Evolutionary conservation across 2,113 vertebrate genomes (phyloP).

Genomic region (Passer montanus): DNA sequence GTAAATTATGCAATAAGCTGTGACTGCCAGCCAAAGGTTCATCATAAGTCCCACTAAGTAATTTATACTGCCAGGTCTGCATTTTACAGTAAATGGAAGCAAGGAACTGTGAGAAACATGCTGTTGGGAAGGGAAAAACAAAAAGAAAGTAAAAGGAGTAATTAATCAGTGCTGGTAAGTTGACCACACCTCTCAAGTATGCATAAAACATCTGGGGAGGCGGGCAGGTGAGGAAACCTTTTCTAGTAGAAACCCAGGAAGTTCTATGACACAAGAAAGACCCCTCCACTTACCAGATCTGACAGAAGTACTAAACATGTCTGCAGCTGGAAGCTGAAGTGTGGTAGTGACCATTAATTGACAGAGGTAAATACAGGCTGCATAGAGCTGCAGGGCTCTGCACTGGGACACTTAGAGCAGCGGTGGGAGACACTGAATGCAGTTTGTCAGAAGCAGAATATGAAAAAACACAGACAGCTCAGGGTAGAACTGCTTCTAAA

Average conservation of each 20-base stretch:
- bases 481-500: neutral
- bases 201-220: neutral
- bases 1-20: neutral
- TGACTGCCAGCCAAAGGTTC: neutral
- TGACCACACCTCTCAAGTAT: rapidly evolving
- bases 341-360: too few relatives aligned
- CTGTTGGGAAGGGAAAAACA: neutral
- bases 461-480: neutral
- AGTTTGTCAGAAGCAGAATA: neutral
- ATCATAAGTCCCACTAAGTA: neutral
- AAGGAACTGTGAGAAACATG: neutral
- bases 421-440: rapidly evolving
- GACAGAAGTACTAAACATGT: neutral
- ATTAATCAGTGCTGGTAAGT: neutral
- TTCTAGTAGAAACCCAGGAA: neutral
- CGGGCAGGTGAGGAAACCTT: neutral
- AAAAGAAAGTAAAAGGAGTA: too few relatives aligned
- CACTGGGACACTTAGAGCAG: neutral
- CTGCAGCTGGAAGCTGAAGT: neutral
- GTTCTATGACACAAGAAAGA: neutral
- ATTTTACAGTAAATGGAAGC: neutral
- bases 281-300: neutral
- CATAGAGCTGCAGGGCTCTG: neutral
- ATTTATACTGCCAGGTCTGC: neutral
- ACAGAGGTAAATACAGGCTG: neutral